A percentile compares a stretch with the other conserved stretches of the same genome.
Evolutionary conservation across 2,888 invertebrate genomes (phyloP).

Genomic region (Nephrotoma appendiculata): DNA sequence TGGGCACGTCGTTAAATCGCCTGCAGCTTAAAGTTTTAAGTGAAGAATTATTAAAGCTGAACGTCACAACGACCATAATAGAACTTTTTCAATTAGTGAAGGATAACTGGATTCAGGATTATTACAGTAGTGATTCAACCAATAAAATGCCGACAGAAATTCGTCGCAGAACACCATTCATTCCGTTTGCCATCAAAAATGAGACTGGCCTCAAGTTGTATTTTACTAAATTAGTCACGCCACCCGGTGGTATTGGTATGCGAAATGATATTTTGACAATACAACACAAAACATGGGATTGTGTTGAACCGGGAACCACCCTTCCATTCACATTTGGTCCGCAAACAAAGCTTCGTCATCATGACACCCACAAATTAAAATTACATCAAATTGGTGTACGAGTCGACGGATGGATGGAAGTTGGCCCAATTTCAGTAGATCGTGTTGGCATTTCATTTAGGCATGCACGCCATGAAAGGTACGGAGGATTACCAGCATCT

Average conservation of each 20-base stretch:
- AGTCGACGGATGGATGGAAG: conserved; percentile 77
- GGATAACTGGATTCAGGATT: conserved; percentile 76
- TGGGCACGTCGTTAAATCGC: conserved; percentile 39
- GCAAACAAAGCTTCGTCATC: conserved; percentile 52
- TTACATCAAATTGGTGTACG: conserved; percentile 79
- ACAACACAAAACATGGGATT: conserved; percentile 45
- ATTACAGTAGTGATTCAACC: conserved; percentile 33
- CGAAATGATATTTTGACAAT: conserved; percentile 19
- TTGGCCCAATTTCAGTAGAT: conserved; percentile 87
- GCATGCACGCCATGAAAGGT: conserved; percentile 36
- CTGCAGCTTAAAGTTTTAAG: conserved; percentile 49
- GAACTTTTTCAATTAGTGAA: conserved; percentile 69
- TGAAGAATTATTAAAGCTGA: conserved; percentile 64
- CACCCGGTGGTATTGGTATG: conserved; percentile 41
- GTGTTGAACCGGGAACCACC: conserved; percentile 57
- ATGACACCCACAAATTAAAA: conserved; percentile 59
- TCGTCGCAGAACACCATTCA: conserved; percentile 73
- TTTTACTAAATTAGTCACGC: conserved; percentile 71
- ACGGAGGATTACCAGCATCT: conserved; percentile 35
- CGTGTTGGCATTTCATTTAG: conserved; percentile 89
- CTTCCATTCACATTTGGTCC: conserved; percentile 78
- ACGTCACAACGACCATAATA: conserved; percentile 76
- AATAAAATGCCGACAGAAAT: conserved; percentile 29
- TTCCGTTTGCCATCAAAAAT: conserved; percentile 88
- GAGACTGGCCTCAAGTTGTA: conserved; percentile 74